A percentile compares a stretch with the other conserved stretches of the same genome.
Conservation (phyloP, 2,797 vertebrate genomes). For the Chrosomus eos region DNA sequence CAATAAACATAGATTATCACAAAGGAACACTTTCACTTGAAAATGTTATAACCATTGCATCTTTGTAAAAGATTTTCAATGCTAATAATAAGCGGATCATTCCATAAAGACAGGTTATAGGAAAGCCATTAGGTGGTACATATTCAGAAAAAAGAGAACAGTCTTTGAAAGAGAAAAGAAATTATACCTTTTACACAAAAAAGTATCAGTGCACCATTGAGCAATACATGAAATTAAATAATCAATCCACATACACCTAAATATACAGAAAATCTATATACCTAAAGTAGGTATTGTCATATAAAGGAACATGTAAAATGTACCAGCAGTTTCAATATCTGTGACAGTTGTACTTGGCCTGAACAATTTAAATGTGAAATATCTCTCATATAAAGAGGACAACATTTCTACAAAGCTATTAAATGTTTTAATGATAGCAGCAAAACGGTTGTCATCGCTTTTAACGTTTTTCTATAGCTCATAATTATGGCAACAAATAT, state of each 20-base stretch:
- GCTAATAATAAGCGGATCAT: constrained; percentile 22
- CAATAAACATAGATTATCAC: constrained; percentile 47
- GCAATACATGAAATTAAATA: constrained; percentile 51
- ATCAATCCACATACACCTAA: constrained; percentile 60
- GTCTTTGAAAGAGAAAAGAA: constrained; percentile 16
- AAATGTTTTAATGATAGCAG: constrained; percentile 60
- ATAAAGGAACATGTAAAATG: constrained; percentile 46
- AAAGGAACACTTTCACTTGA: constrained; percentile 36
- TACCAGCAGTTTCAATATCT: constrained; percentile 77
- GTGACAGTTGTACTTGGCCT: constrained; percentile 72
- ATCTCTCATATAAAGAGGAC: constrained; percentile 56
- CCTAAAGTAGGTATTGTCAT: constrained; percentile 70
- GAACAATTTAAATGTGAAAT: constrained; percentile 64
- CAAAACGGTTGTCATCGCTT: constrained; percentile 63
- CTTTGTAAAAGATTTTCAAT: constrained; percentile 23
- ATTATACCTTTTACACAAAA: constrained; percentile 30
- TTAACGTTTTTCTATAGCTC: constrained; percentile 53
- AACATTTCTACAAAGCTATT: constrained; percentile 38
- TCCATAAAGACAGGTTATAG: constrained; percentile 17
- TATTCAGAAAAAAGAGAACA: not conserved
- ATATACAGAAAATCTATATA: constrained; percentile 78
- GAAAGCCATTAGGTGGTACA: constrained; percentile 17
- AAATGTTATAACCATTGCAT: constrained; percentile 23
- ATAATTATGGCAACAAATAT: constrained; percentile 45
- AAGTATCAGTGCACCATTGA: constrained; percentile 48